Evolutionary conservation across 1,140 invertebrate genomes (phyloP), one percentile per base, ranked within the genome.

Genomic region (Oreohelix idahoensis): DNA sequence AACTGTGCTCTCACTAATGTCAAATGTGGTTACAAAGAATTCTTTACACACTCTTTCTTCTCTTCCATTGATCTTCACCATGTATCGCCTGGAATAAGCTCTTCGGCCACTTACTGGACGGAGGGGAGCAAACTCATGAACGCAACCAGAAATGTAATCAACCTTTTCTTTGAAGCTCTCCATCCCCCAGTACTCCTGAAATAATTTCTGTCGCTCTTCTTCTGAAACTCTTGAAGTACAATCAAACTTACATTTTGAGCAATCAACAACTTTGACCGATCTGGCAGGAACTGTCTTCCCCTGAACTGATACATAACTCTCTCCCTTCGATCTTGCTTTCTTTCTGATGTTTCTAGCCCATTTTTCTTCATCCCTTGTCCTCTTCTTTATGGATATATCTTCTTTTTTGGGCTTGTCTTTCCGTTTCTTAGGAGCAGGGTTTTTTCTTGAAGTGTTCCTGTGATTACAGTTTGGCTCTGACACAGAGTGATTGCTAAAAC

Each of bases 1-100:
- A 51, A 81, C 49, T 42, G 79, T 81, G 79, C 79, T 81, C 38
- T 81, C 63, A 73, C 79, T 81, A 32, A 81, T 81, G 36, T 81
- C 69, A 73, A 71, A 81, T 15, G 79, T 81, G 20, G 38, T 32
- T 5, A 81, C 49, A 73, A 81, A 81, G 42, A 81, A 81, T 20
- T 81, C 79, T 42, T 81, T 81, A 51, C 79, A 81, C 15, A 81
- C 79, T 71, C 79, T 1, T 42, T 71, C 79, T 26, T 81, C 79
- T 70, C 32, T 73, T 23, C 45, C 79, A 2, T 38, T 51, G 20
- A 71, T 35, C 32, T 73, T 81, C 39, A 81, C 42, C 39, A 51
- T 81, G 79, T 81, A 81, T 20, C 79, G 63, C 15, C 79, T 5
- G 35, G 79, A 81, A 39, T 81, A 71, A 1, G 69, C 36, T 23